Conservation (phyloP, 2,797 vertebrate genomes). For the Hoplostethus atlanticus region DNA sequence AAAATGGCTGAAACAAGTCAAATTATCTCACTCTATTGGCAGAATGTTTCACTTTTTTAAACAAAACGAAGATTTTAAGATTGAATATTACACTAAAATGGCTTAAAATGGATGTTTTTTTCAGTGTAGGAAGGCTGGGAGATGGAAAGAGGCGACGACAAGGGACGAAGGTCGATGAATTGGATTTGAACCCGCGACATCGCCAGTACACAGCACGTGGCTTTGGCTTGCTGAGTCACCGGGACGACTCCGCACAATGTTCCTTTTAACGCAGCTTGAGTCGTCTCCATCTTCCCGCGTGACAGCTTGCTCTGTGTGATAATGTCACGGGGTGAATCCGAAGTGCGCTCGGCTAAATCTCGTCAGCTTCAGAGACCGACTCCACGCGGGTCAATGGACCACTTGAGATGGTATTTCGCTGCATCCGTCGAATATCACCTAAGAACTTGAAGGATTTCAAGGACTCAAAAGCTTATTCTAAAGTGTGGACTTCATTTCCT, state of each 20-base stretch:
- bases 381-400: slow-evolving; percentile 34
- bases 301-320: slow-evolving; percentile 33
- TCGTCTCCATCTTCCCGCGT: slow-evolving; percentile 17
- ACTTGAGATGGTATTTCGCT: slow-evolving; percentile 40
- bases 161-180: neutral
- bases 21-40: too few relatives aligned
- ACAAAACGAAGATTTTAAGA: too few relatives aligned
- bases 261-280: slow-evolving; percentile 61
- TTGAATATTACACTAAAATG: too few relatives aligned
- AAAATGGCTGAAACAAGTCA: neutral
- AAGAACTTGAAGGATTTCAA: slow-evolving; percentile 19
- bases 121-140: too few relatives aligned
- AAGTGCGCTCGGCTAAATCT: slow-evolving; percentile 36
- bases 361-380: slow-evolving; percentile 18
- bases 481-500: slow-evolving; percentile 37
- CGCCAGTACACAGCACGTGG: slow-evolving; percentile 6
- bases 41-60: too few relatives aligned
- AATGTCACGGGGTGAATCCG: slow-evolving; percentile 33
- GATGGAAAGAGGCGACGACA: neutral
- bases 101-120: too few relatives aligned
- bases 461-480: slow-evolving; percentile 16
- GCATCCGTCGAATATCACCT: slow-evolving; percentile 31
- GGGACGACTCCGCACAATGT: slow-evolving; percentile 17
- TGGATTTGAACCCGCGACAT: slow-evolving; percentile 26
- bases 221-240: slow-evolving; percentile 39